Evolutionary conservation across 2,888 invertebrate genomes (phyloP).

Genomic region (Rotaria macrura): DNA sequence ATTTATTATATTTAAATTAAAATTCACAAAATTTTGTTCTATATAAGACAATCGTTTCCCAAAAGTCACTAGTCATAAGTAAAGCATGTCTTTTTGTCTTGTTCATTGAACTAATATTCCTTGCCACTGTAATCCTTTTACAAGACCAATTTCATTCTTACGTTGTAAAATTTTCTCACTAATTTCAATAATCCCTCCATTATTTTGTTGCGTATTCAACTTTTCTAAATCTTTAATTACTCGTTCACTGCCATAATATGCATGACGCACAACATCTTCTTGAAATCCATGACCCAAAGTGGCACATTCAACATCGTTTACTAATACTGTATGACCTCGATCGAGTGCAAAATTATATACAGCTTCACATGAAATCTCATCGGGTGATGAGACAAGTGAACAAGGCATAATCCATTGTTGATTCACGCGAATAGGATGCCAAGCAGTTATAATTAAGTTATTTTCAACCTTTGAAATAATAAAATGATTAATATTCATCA

Average conservation of each 20-base stretch:
- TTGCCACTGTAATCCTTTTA: background rate
- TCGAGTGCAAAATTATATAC: constrained; percentile 29
- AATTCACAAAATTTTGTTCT: too few species aligned
- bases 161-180: background rate
- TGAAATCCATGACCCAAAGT: constrained; percentile 30
- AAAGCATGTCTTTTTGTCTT: too few species aligned
- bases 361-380: background rate
- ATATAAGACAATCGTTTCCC: too few species aligned
- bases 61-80: too few species aligned
- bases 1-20: too few species aligned
- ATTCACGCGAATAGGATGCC: constrained; percentile 25
- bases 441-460: constrained; percentile 24
- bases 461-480: too few species aligned
- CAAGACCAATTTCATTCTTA: background rate
- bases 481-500: too few species aligned
- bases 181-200: background rate
- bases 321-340: constrained; percentile 7
- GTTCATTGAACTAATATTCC: background rate
- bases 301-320: constrained; percentile 27
- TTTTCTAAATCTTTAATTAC: constrained; percentile 26
- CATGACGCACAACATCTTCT: constrained; percentile 22
- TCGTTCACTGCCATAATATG: constrained; percentile 22
- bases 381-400: background rate
- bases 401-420: constrained; percentile 28
- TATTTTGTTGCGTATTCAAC: background rate